Evolutionary conservation across 1,140 invertebrate genomes (phyloP).

Genomic region (Apis mellifera): DNA sequence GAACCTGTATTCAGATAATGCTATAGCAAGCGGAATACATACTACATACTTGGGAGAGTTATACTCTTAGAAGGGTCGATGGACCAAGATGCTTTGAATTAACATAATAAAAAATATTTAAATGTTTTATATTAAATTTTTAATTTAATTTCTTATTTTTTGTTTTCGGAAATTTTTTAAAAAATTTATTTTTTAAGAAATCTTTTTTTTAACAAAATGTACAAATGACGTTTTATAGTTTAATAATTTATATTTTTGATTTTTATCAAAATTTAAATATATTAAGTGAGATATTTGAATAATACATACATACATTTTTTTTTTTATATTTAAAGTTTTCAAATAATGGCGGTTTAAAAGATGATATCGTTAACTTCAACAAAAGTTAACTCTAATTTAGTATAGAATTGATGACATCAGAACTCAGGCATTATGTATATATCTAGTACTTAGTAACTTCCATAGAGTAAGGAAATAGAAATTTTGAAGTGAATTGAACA

Average conservation of each 20-base stretch:
- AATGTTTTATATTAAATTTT: slow-evolving; percentile 78
- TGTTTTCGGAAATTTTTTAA: neutral
- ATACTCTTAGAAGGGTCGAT: slow-evolving; percentile 69
- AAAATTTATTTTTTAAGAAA: neutral
- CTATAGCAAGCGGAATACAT: slow-evolving; percentile 60
- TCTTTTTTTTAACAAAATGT: neutral
- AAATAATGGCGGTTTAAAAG: neutral
- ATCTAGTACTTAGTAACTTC: neutral
- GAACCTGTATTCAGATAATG: slow-evolving; percentile 78
- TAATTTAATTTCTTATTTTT: slow-evolving; percentile 68
- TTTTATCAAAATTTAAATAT: neutral
- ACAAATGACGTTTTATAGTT: neutral
- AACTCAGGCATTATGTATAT: slow-evolving; percentile 1
- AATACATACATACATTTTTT: neutral
- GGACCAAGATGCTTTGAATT: slow-evolving; percentile 76
- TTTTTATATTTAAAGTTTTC: neutral
- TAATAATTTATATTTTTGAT: too few relatives aligned
- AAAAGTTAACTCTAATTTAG: slow-evolving; percentile 34
- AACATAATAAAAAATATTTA: slow-evolving; percentile 78
- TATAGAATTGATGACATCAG: slow-evolving; percentile 48
- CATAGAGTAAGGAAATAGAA: neutral
- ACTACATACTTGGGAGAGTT: slow-evolving; percentile 22
- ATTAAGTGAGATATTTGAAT: neutral
- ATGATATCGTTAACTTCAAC: neutral
- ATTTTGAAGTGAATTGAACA: slow-evolving; percentile 9